phyloP scores from a whole-genome alignment of 2,113 vertebrate species.

The Percopsis transmontana region DNA sequence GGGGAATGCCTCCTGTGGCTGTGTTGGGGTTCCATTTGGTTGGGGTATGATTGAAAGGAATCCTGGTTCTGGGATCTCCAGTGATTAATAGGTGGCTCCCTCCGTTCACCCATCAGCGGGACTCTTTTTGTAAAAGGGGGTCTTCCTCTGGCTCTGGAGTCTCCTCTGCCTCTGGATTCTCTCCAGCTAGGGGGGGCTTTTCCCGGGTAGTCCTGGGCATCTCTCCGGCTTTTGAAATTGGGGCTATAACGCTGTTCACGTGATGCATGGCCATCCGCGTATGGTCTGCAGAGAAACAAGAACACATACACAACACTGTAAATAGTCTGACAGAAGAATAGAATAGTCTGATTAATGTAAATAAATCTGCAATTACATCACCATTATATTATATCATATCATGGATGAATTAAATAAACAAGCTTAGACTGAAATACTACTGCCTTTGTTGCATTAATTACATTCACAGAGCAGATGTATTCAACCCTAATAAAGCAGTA shows the following conservation, averaged over 20 bases:
- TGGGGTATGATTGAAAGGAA: slow-evolving; percentile 63
- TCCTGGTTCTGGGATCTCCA: slow-evolving; percentile 71
- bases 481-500: no score
- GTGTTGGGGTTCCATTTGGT: slow-evolving; percentile 72
- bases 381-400: no score
- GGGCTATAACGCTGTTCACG: slow-evolving; percentile 62
- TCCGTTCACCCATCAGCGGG: slow-evolving; percentile 68
- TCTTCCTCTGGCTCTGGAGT: slow-evolving; percentile 60
- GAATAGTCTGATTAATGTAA: neutral
- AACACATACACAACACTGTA: slow-evolving; percentile 6
- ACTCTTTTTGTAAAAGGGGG: slow-evolving; percentile 62
- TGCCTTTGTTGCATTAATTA: no score
- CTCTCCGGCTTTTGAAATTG: slow-evolving; percentile 59
- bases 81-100: slow-evolving; percentile 68
- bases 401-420: no score
- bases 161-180: slow-evolving; percentile 58
- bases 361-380: no score
- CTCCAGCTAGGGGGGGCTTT: slow-evolving; percentile 67
- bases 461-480: no score
- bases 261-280: slow-evolving; percentile 54
- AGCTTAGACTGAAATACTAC: no score
- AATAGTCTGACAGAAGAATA: neutral
- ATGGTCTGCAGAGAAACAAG: slow-evolving; percentile 57
- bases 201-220: slow-evolving; percentile 52
- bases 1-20: slow-evolving; percentile 68